A percentile compares a stretch with the other conserved stretches of the same genome.
phyloP scores from a whole-genome alignment of 1,140 invertebrate genomes.

The Aporrectodea caliginosa region DNA sequence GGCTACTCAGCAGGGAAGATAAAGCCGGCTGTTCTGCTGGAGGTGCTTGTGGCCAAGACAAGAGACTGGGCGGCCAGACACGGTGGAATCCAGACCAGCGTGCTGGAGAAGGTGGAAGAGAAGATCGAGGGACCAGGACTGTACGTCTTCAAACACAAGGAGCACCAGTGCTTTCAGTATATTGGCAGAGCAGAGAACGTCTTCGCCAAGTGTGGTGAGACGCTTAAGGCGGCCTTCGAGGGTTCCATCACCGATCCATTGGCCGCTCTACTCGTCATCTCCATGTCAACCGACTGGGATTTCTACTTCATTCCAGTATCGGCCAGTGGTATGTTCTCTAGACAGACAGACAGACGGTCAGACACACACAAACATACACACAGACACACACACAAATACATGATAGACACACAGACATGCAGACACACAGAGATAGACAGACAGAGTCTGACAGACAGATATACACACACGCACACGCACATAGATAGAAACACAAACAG shows the following conservation, averaged over 20 bases:
- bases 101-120: background rate
- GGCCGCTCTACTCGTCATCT: constrained; percentile 26
- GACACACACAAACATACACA: no score
- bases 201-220: constrained; percentile 18
- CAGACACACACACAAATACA: no score
- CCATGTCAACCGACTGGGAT: constrained; percentile 30
- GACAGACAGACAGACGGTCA: no score
- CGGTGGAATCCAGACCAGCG: background rate
- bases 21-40: constrained; percentile 18
- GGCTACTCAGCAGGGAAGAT: constrained; percentile 32
- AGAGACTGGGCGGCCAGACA: constrained; percentile 24
- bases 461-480: no score
- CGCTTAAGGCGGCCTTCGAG: constrained; percentile 25
- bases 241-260: constrained; percentile 8
- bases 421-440: no score
- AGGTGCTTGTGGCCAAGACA: constrained; percentile 22
- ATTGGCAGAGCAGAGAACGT: constrained; percentile 22
- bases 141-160: constrained; percentile 30
- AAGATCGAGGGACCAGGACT: constrained; percentile 30
- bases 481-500: no score
- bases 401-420: no score
- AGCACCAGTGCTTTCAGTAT: constrained; percentile 29
- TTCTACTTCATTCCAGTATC: constrained; percentile 33
- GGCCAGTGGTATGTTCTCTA: background rate
- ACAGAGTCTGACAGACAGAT: no score